phyloP scores from a whole-genome alignment of 2,888 invertebrate genomes.

The Linnaemya tessellans region DNA sequence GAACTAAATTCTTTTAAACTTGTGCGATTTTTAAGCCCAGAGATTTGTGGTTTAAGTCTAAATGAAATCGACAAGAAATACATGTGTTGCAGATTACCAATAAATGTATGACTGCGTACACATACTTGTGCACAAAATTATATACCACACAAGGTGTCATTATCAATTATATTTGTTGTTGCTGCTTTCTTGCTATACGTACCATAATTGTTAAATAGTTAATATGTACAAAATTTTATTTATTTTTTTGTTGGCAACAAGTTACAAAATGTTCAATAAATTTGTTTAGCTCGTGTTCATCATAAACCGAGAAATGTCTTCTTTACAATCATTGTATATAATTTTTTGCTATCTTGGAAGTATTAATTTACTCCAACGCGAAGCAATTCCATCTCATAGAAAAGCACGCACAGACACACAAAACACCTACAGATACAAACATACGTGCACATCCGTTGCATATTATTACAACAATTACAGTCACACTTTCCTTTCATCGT shows the following conservation, averaged over 20 bases:
- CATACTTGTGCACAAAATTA: background rate
- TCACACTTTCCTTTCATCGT: conserved; percentile 25
- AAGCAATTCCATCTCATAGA: conserved; percentile 1
- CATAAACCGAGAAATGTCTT: conserved; percentile 31
- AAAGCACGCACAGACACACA: conserved; percentile 59
- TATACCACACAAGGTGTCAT: conserved; percentile 48
- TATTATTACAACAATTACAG: conserved; percentile 57
- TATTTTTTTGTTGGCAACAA: conserved; percentile 37
- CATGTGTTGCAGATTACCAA: conserved; percentile 34
- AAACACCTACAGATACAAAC: conserved; percentile 21
- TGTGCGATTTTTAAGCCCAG: conserved; percentile 2
- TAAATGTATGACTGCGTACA: background rate
- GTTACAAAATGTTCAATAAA: conserved; percentile 40
- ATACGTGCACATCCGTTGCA: conserved; percentile 71
- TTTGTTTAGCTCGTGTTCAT: conserved; percentile 17
- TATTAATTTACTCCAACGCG: conserved; percentile 57
- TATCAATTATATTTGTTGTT: conserved; percentile 42
- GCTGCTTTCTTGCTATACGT: background rate
- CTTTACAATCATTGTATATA: conserved; percentile 33
- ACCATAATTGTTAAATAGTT: background rate
- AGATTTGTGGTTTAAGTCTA: conserved; percentile 30
- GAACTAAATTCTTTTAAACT: conserved; percentile 28
- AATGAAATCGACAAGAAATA: conserved; percentile 16
- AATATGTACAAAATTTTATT: conserved; percentile 3
- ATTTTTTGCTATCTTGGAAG: conserved; percentile 18